A percentile compares a stretch with the other conserved stretches of the same genome.
Evolutionary conservation across 2,888 invertebrate species (phyloP).

Genomic region (Lepidochitona cinerea): DNA sequence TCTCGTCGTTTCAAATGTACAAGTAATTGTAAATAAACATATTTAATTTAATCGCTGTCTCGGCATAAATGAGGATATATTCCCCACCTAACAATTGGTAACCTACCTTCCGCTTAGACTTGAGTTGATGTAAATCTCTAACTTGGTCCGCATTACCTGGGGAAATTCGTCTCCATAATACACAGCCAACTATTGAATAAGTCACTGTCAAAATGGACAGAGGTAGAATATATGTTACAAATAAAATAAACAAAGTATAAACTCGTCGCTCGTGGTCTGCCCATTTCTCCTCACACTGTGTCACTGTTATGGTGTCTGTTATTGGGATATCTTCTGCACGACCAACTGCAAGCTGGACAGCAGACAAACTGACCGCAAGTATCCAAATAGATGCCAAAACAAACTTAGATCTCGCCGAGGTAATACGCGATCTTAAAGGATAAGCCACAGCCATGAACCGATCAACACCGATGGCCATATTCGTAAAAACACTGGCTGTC

Average conservation of each 20-base stretch:
- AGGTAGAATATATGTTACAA: slow-evolving; percentile 67
- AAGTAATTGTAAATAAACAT: too few relatives aligned
- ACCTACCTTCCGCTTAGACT: slow-evolving; percentile 71
- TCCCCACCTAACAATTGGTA: too few relatives aligned
- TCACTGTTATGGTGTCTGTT: background rate
- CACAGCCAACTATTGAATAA: slow-evolving; percentile 71
- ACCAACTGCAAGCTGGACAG: slow-evolving; percentile 68
- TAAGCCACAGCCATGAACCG: slow-evolving; percentile 64
- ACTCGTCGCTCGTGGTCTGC: slow-evolving; percentile 19
- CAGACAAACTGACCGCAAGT: slow-evolving; percentile 65
- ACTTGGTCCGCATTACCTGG: slow-evolving; percentile 72
- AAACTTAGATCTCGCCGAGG: slow-evolving; percentile 65
- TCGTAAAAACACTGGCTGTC: slow-evolving; percentile 71
- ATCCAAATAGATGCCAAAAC: slow-evolving; percentile 71
- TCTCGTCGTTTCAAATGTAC: too few relatives aligned
- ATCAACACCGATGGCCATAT: slow-evolving; percentile 73
- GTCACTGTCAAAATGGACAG: slow-evolving; percentile 70
- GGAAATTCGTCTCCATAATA: slow-evolving; percentile 70
- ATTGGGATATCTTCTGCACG: slow-evolving; percentile 22
- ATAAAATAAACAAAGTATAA: slow-evolving; percentile 59
- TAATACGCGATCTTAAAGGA: slow-evolving; percentile 67
- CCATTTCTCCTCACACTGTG: slow-evolving; percentile 20
- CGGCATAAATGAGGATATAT: too few relatives aligned
- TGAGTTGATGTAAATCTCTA: slow-evolving; percentile 70
- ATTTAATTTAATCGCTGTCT: too few relatives aligned